Evolutionary conservation across 2,888 invertebrate genomes (phyloP), one percentile per base, ranked within the genome.

Genomic region (Mythimna loreyi): DNA sequence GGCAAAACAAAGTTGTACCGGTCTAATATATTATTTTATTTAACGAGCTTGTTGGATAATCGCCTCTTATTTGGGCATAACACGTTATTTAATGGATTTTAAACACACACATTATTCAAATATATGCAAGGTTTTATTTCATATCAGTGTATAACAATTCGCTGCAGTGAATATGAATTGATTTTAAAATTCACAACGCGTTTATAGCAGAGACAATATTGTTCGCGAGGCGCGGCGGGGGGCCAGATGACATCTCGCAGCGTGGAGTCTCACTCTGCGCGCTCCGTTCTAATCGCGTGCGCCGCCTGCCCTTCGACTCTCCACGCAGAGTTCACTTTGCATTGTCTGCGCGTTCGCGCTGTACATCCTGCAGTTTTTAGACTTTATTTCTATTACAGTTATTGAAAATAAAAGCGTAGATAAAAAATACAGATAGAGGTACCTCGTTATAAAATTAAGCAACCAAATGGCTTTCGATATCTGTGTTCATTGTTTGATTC

Each of bases 181-280:
- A 94, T 92, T 93, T 93, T 91, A 92, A 93, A 94, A 93, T 93
- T 94, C 91, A 94, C 91, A 90, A 91, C 92, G 90, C 92, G 90
- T 93, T 89, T 93, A 93, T 91, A 90, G 91, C 89, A 92, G 94
- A 94, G 92, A 95, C 95, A 95, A 95, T 95, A 94, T 94, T 94
- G 95, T 95, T 95, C 92, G 90, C 94, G 90, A 90, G 90, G 87
- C 95, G 81, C 95, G 91, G 94, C 93, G 89, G 95, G 95, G 90
- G 91, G 89, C 92, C 87, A 95, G 95, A 95, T 95, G 95, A 93
- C 95, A 95, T 96, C 95, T 94, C 94, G 88, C 94, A 93, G 94
- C 94, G 91, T 94, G 94, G 92, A 93, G 92, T 90, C 93, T 89
- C 89, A 89, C 91, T 91, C 89, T 89, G 85, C 85, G 88, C 87